Evolutionary conservation across 2,888 invertebrate genomes (phyloP).

Genomic region (Mimas tiliae): DNA sequence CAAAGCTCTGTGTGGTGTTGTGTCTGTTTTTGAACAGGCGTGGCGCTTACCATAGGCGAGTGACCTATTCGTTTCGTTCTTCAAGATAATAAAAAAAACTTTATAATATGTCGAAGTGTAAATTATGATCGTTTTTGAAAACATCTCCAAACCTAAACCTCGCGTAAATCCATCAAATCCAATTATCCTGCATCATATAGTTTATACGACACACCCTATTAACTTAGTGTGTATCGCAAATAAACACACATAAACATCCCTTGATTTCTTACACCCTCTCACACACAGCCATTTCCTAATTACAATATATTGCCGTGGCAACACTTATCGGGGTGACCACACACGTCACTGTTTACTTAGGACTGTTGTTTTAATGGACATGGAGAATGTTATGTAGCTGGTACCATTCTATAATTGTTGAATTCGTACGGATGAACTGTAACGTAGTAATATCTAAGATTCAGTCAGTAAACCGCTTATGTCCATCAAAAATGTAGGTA

Average conservation of each 20-base stretch:
- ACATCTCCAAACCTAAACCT: no score
- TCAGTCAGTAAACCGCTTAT: constrained; percentile 4
- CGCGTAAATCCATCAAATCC: no score
- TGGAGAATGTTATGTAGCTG: constrained; percentile 62
- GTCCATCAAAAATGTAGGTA: background rate
- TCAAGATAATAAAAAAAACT: no score
- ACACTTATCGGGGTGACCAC: constrained; percentile 77
- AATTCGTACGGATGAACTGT: constrained; percentile 38
- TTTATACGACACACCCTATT: no score
- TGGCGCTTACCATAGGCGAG: no score
- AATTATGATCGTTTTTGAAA: no score
- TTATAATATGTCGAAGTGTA: no score
- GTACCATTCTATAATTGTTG: constrained; percentile 65
- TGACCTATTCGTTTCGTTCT: no score
- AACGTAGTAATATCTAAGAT: background rate
- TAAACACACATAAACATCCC: constrained; percentile 12
- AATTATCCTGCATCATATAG: no score
- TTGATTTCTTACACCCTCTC: constrained; percentile 32
- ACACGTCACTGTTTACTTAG: constrained; percentile 76
- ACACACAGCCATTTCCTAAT: constrained; percentile 54
- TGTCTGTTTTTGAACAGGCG: no score
- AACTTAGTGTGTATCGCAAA: background rate
- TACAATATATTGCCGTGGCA: constrained; percentile 64
- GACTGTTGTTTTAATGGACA: constrained; percentile 78
- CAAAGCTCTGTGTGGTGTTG: no score